Conservation (phyloP, 2,888 invertebrate species). For the Gymnoscelis rufifasciata region DNA sequence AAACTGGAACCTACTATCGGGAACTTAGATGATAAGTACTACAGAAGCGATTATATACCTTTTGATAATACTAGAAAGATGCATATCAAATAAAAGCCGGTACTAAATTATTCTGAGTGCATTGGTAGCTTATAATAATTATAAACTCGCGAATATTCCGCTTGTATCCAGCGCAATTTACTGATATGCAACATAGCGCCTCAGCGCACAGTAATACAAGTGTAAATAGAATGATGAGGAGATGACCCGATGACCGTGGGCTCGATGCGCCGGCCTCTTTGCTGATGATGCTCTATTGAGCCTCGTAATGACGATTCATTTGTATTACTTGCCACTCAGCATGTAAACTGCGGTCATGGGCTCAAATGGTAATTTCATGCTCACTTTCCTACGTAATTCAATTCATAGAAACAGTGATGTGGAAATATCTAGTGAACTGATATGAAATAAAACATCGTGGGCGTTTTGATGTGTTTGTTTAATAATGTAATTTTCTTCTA, state of each 20-base stretch:
- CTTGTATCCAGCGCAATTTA: no score
- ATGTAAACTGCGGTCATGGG: conserved; percentile 3
- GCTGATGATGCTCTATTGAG: conserved; percentile 24
- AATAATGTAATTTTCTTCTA: no score
- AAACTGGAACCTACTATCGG: conserved; percentile 5
- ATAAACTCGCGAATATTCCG: no score
- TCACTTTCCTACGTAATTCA: conserved; percentile 28
- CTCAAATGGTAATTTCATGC: conserved; percentile 35
- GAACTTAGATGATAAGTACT: no score
- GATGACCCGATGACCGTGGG: conserved; percentile 54
- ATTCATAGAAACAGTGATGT: conserved; percentile 10
- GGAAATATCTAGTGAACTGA: conserved; percentile 1
- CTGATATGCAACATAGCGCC: neutral
- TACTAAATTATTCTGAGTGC: no score
- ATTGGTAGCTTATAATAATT: no score
- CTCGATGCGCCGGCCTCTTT: conserved; percentile 32
- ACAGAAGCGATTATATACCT: no score
- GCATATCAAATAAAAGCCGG: no score
- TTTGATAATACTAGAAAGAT: neutral
- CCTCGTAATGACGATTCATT: conserved; percentile 11
- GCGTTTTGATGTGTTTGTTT: no score
- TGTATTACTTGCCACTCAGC: conserved; percentile 12
- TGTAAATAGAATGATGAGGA: conserved; percentile 29
- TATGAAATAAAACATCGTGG: neutral
- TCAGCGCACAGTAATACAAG: conserved; percentile 8